A percentile compares a stretch with the other conserved stretches of the same genome.
Conservation (phyloP, 2,113 vertebrate species). For the Cromileptes altivelis region DNA sequence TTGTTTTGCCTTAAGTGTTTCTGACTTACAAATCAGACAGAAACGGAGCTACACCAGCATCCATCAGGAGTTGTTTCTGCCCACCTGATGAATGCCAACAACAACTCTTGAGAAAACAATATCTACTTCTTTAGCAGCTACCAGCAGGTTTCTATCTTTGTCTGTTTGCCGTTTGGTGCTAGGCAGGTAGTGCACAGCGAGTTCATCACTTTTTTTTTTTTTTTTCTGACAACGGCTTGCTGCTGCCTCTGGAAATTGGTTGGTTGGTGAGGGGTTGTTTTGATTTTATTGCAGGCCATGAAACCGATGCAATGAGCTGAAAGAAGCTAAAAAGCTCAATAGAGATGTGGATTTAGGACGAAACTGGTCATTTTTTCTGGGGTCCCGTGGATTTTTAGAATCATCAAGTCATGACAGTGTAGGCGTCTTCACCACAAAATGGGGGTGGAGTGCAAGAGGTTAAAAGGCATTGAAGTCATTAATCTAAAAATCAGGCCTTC, state of each 20-base stretch:
- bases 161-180: conserved; percentile 1
- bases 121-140: background rate
- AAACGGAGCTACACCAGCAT: background rate
- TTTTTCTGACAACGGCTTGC: conserved; percentile 7
- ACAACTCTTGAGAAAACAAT: background rate
- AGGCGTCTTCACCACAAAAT: too few relatives aligned
- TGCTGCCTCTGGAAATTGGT: background rate
- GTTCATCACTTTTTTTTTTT: background rate
- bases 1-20: background rate
- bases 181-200: background rate
- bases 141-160: background rate
- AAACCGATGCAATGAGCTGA: background rate
- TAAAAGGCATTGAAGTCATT: too few relatives aligned
- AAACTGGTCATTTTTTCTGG: background rate
- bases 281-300: background rate
- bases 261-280: background rate
- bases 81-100: background rate
- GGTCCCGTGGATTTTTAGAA: too few relatives aligned
- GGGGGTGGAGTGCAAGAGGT: too few relatives aligned
- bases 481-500: too few relatives aligned
- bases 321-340: background rate
- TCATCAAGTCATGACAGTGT: too few relatives aligned
- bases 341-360: background rate
- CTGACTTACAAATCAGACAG: background rate
- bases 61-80: background rate